Conservation (phyloP, 2,888 invertebrate species). For the Clunio marinus region DNA sequence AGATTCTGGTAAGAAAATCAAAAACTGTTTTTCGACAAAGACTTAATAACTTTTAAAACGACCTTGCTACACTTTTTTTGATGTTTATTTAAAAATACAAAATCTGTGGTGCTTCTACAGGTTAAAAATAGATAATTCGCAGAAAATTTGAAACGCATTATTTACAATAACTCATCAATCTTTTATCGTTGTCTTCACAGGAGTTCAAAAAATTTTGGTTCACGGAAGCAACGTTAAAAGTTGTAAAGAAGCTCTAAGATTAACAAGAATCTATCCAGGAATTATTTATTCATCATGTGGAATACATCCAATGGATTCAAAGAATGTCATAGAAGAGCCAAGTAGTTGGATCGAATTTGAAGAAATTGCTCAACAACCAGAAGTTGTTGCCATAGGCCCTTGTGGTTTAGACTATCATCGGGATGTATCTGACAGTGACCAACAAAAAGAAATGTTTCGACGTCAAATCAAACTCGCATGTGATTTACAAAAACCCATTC, state of each 20-base stretch:
- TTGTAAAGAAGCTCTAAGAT: slow-evolving; percentile 83
- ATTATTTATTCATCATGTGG: slow-evolving; percentile 88
- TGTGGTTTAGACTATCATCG: slow-evolving; percentile 92
- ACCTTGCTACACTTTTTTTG: slow-evolving; percentile 15
- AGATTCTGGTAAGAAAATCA: slow-evolving; percentile 52
- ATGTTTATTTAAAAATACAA: slow-evolving; percentile 3
- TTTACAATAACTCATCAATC: slow-evolving; percentile 33
- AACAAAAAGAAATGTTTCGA: slow-evolving; percentile 80
- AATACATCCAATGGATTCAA: slow-evolving; percentile 91
- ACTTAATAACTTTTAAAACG: slow-evolving; percentile 16
- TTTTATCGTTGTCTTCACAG: slow-evolving; percentile 52
- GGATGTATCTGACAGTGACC: slow-evolving; percentile 86
- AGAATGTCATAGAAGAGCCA: slow-evolving; percentile 68
- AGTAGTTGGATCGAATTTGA: slow-evolving; percentile 73
- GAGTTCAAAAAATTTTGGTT: slow-evolving; percentile 91
- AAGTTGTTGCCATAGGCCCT: slow-evolving; percentile 91
- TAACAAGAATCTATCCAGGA: slow-evolving; percentile 85
- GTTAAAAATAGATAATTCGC: slow-evolving; percentile 5
- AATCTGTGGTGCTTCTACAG: neutral
- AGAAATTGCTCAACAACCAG: slow-evolving; percentile 71
- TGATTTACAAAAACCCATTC: slow-evolving; percentile 77
- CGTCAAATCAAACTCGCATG: slow-evolving; percentile 84
- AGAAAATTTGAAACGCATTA: slow-evolving; percentile 2
- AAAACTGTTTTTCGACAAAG: neutral
- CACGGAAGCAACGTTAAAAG: slow-evolving; percentile 84